These are phyloP conservation scores for Willowsia nigromaculata DNA, from an alignment of 2,888 invertebrate genomes.

Conservation along the genomic window DNA sequence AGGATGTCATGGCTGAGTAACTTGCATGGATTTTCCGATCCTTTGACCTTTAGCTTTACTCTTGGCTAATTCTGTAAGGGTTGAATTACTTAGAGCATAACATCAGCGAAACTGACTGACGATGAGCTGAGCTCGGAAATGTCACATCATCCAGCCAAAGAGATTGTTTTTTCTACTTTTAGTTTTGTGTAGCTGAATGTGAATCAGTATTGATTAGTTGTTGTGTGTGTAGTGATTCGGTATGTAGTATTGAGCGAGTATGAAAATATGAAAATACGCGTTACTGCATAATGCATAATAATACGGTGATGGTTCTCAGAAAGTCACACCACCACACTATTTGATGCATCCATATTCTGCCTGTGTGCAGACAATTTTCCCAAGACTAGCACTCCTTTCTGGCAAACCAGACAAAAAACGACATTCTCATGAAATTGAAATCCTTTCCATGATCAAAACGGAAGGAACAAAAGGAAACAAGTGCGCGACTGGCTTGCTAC, in stretches of 20 bases:
- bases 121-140: conserved; percentile 57
- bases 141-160: conserved; percentile 34
- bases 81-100: conserved; percentile 65
- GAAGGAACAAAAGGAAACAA: conserved; percentile 37
- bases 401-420: background rate
- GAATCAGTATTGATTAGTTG: conserved; percentile 31
- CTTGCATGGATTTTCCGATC: conserved; percentile 77
- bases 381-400: conserved; percentile 1
- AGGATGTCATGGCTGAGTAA: conserved; percentile 75
- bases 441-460: conserved; percentile 10
- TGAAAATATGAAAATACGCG: background rate
- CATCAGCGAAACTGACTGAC: conserved; percentile 53
- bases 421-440: conserved; percentile 27
- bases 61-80: conserved; percentile 69
- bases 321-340: background rate
- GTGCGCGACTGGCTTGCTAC: background rate
- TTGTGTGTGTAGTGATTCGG: background rate
- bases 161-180: background rate
- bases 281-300: background rate
- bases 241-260: background rate
- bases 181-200: background rate
- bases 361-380: background rate
- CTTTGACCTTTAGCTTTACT: conserved; percentile 76
- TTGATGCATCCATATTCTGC: background rate
- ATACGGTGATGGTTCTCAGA: background rate